Evolutionary conservation across 2,113 vertebrate genomes (phyloP).

Genomic region (Cinclus cinclus): DNA sequence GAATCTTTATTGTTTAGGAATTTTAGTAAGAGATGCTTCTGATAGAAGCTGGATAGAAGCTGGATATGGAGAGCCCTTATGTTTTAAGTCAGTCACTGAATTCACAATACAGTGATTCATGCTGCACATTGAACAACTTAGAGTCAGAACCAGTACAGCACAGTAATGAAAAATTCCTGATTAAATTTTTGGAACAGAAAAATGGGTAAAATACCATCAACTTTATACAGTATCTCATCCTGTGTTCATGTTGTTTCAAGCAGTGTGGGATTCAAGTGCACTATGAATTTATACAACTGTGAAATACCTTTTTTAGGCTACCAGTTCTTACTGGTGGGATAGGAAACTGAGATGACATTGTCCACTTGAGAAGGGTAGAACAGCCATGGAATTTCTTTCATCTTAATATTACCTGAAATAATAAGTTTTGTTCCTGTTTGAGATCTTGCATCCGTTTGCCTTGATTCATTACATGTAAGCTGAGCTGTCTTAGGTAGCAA

Average conservation of each 20-base stretch:
- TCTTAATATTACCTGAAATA: not conserved
- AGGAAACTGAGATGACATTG: not conserved
- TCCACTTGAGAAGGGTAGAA: not conserved
- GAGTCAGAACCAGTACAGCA: not conserved
- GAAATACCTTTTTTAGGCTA: not conserved
- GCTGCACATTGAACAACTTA: not conserved
- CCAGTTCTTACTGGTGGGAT: not conserved
- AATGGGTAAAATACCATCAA: not conserved
- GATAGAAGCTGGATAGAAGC: not conserved
- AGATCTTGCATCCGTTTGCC: not conserved
- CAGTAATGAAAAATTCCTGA: not conserved
- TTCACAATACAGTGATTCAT: not conserved
- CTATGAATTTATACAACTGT: not conserved
- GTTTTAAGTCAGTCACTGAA: not conserved
- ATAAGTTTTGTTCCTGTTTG: not conserved
- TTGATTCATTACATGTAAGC: not conserved
- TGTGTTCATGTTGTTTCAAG: not conserved
- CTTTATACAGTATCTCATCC: not conserved
- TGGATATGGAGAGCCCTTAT: not conserved
- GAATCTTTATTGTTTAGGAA: not conserved
- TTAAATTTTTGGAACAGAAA: not conserved
- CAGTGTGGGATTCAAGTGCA: not conserved
- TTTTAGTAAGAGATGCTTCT: not conserved
- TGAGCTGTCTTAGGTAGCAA: not conserved
- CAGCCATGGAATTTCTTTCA: not conserved